Conservation (phyloP, 2,113 vertebrate species). For the Lampris megalopsis region DNA sequence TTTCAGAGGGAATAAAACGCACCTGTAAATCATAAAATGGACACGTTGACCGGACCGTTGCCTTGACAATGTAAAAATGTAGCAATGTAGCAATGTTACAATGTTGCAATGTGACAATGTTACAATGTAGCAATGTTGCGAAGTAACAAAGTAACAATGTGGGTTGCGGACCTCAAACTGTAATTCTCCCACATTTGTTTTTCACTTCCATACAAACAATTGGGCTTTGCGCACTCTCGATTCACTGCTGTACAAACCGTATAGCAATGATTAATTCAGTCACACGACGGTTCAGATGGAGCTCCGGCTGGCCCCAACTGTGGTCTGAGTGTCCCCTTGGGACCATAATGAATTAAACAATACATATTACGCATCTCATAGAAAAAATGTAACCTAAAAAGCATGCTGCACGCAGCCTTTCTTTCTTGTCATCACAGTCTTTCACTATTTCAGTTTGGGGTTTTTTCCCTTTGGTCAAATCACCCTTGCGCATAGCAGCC, state of each 20-base stretch:
- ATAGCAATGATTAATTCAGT: slow-evolving; percentile 72
- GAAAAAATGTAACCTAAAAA: too few species aligned
- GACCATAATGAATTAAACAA: slow-evolving; percentile 16
- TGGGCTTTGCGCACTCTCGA: slow-evolving; percentile 65
- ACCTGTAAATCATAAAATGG: slow-evolving; percentile 57
- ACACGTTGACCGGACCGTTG: slow-evolving; percentile 34
- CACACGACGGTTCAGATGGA: slow-evolving; percentile 76
- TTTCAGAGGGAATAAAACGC: slow-evolving; percentile 4
- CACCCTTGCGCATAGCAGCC: background rate
- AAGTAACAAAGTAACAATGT: slow-evolving; percentile 34
- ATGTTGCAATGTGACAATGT: too few species aligned
- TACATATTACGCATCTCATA: too few species aligned
- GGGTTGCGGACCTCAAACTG: slow-evolving; percentile 63
- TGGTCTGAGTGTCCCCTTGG: slow-evolving; percentile 69
- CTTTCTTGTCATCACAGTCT: background rate
- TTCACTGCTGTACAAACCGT: slow-evolving; percentile 64
- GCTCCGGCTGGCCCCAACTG: slow-evolving; percentile 38
- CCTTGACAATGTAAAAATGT: slow-evolving; percentile 56
- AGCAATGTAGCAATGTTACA: too few species aligned
- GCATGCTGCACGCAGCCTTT: too few species aligned
- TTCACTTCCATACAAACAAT: slow-evolving; percentile 79
- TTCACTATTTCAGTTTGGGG: background rate
- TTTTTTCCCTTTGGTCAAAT: background rate
- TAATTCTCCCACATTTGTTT: slow-evolving; percentile 65
- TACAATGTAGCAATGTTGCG: slow-evolving; percentile 45